Base-by-base conservation (phyloP, 1,140 invertebrate species). In the Gryllus bimaculatus region DNA sequence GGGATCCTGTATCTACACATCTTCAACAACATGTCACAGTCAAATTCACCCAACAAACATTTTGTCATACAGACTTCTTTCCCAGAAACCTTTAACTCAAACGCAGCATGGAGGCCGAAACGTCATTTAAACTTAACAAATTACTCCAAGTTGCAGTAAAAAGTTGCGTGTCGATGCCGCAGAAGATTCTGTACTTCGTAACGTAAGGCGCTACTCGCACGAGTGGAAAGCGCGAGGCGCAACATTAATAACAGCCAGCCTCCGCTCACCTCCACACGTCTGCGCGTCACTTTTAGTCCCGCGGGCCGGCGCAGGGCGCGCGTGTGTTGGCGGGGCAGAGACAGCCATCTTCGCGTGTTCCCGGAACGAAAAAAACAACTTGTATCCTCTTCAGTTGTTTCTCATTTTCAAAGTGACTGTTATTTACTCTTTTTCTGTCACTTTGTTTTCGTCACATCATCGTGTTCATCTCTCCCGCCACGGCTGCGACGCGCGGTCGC, bases 391-490 rank as follows among this genome's bases (percentile, higher is more conserved):
- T 66, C 54, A 66, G 54, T 66, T 66, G 54, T 66, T 66, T 66
- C 54, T 7, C 54, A 66, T 66, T 66, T 66, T 66, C 54, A 66
- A 66, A 13, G 54, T 66, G 54, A 66, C 54, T 66, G 54, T 66
- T 66, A 66, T 66, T 66, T 66, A 66, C 54, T 66, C 54, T 66
- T 66, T 66, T 66, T 66, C 54, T 66, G 54, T 18, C 54, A 66
- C 54, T 66, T 66, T 66, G 54, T 66, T 66, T 66, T 66, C 54
- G 54, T 66, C 54, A 66, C 54, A 66, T 66, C 54, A 66, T 66
- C 54, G 54, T 66, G 54, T 66, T 66, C 54, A 66, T 66, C 54
- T 66, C 18, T 66, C 54, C 54, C 54, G 54, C 18, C 54, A 18
- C 54, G 54, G 10, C 54, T 66, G 54, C 54, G 54, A 66, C 18